Percentiles rank a stretch among this genome's conserved stretches.
Conservation (phyloP, 1,140 invertebrate species). For the Matsumurasca onukii region DNA sequence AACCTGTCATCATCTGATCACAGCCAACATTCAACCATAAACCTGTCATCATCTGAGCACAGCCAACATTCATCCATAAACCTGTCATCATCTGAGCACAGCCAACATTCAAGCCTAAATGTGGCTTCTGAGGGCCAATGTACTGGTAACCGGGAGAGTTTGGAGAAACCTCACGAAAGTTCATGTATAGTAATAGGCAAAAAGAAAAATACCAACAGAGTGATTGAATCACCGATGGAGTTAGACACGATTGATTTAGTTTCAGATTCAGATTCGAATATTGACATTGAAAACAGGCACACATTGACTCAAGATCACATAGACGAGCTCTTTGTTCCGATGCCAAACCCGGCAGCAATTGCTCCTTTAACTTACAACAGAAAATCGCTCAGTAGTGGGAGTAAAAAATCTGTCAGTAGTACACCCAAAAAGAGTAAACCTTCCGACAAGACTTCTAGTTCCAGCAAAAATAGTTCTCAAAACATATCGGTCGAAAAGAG, state of each 20-base stretch:
- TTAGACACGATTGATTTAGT: neutral
- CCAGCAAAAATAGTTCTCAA: too few species aligned
- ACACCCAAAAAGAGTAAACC: slow-evolving; percentile 6
- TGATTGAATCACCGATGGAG: slow-evolving; percentile 1
- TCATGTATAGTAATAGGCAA: neutral
- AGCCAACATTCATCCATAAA: too few species aligned
- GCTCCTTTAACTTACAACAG: slow-evolving; percentile 28
- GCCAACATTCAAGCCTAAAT: too few species aligned
- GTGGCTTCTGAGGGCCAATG: too few species aligned
- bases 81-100: too few species aligned
- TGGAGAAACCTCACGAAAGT: too few species aligned
- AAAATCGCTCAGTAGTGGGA: slow-evolving; percentile 1
- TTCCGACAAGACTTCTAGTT: slow-evolving; percentile 16
- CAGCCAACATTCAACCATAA: too few species aligned
- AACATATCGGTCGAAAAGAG: too few species aligned
- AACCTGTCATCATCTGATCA: too few species aligned
- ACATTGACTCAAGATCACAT: too few species aligned
- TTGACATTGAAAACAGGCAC: neutral
- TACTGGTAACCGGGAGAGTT: too few species aligned
- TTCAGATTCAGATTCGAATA: slow-evolving; percentile 10
- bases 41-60: too few species aligned
- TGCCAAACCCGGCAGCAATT: slow-evolving; percentile 14
- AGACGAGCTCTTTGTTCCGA: slow-evolving; percentile 23
- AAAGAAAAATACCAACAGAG: neutral
- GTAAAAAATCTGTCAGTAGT: neutral